Evolutionary conservation across 2,113 vertebrate species (phyloP), one percentile per base, ranked within the genome.

Genomic region (Gymnogyps californianus): DNA sequence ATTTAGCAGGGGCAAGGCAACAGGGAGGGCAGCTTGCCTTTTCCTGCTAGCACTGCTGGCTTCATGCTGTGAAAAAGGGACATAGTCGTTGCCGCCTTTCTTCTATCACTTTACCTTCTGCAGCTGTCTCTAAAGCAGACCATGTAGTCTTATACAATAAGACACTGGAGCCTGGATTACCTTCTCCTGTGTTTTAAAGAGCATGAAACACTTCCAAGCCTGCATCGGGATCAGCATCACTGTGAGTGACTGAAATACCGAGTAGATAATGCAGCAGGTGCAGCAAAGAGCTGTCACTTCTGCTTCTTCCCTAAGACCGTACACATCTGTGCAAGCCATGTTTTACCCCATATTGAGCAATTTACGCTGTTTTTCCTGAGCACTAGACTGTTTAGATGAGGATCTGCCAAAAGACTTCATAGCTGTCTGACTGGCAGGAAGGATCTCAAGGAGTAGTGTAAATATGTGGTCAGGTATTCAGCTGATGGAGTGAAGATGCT

Each of bases 381-480:
- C 26, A 70, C 29, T 78, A 54, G 36, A 6, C 7, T 52, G 20
- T 77, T 88, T n/a, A 83, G 32, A 52, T 70, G 40, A 76, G 58
- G 58, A 93, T 83, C 38, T 83, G 38, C 55, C 47, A 44, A 57
- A 67, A 51, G 2, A 34, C 61, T 90, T 89, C 38, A 2, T 13
- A 5, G 38, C 51, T 92, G 64, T 9, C 25, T 91, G 24, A 28
- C 21, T 49, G 28, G 15, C 22, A 91, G 52, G 40, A 70, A n/a
- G 31, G 40, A 40, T 91, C 61, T 93, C 1, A 4, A 89, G 65
- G 28, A 84, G 13, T 5, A 44, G 12, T 10, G 14, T 51, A 77
- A 87, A 78, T 21, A 74, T 0, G 0, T 34, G 2, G 1, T 6
- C 36, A 77, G n/a, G 19, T 59, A n/a, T 58, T 74, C 51, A 64